Percentiles rank a stretch among this genome's conserved stretches.
Conservation (phyloP, 2,797 vertebrate genomes). For the Platalea minor region DNA sequence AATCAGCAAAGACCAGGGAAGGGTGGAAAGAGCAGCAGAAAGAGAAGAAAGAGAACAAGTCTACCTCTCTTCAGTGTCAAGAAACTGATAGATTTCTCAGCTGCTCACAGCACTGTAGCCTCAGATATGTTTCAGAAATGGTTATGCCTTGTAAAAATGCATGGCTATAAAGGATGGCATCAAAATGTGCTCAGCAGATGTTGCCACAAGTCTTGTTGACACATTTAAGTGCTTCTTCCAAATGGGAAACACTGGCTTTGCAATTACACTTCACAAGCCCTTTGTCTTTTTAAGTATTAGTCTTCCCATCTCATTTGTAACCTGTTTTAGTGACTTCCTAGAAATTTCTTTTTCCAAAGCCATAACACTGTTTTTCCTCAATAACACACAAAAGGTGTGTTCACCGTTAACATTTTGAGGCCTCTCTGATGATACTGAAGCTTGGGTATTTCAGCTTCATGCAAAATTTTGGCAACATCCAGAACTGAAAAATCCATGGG, state of each 20-base stretch:
- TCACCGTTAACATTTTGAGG: not conserved
- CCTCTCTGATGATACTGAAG: not conserved
- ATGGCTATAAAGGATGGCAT: not conserved
- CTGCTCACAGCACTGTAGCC: not conserved
- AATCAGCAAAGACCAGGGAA: not conserved
- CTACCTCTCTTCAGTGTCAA: not conserved
- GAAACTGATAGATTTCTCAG: not conserved
- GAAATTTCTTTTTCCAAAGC: not conserved
- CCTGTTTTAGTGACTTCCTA: not conserved
- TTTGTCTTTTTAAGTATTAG: not conserved
- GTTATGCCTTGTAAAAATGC: not conserved
- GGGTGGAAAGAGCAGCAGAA: not conserved
- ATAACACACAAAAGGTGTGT: not conserved
- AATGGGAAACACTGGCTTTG: not conserved
- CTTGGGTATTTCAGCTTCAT: not conserved
- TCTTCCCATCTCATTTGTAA: not conserved
- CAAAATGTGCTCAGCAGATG: slow-evolving; percentile 16
- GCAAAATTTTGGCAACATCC: not conserved
- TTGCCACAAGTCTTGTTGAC: not conserved
- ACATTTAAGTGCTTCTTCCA: slow-evolving; percentile 1
- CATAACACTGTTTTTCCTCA: not conserved
- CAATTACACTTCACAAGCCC: not conserved
- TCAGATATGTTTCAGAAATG: not conserved
- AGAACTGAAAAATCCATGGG: not conserved
- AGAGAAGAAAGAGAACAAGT: not conserved